phyloP scores from a whole-genome alignment of 2,797 vertebrate genomes.

The Acanthurus leucopareius region DNA sequence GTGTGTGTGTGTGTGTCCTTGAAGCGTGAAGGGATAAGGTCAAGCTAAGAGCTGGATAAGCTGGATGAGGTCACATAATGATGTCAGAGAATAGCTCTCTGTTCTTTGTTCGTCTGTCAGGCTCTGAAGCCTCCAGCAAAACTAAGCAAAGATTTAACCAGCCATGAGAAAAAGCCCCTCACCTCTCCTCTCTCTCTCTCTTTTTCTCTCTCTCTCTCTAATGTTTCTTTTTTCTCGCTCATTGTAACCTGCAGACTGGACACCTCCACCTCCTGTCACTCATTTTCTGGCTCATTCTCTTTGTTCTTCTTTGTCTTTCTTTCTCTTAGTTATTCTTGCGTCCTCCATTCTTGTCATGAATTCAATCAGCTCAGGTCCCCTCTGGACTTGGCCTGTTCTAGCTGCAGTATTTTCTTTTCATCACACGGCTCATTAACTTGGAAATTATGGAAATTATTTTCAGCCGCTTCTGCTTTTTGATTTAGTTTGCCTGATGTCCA shows the following conservation, averaged over 20 bases:
- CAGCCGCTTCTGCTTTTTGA: slow-evolving; percentile 31
- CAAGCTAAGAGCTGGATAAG: slow-evolving; percentile 7
- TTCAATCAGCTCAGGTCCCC: slow-evolving; percentile 28
- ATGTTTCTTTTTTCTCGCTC: background rate
- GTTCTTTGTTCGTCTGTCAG: slow-evolving; percentile 61
- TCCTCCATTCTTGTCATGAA: slow-evolving; percentile 27
- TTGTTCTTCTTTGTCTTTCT: background rate
- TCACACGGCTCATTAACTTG: slow-evolving; percentile 52
- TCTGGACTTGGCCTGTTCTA: slow-evolving; percentile 24
- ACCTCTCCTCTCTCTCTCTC: background rate
- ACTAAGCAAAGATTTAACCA: slow-evolving; percentile 55
- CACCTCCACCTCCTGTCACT: slow-evolving; percentile 15
- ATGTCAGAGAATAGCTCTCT: slow-evolving; percentile 49
- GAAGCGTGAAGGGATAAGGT: slow-evolving; percentile 16
- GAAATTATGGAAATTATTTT: slow-evolving; percentile 51
- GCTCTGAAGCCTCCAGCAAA: slow-evolving; percentile 57
- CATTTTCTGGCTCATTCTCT: background rate
- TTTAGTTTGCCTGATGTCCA: slow-evolving; percentile 30
- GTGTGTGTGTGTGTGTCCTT: background rate
- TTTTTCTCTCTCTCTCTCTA: background rate
- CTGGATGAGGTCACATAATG: slow-evolving; percentile 41
- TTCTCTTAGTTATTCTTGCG: slow-evolving; percentile 21
- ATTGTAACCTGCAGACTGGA: background rate
- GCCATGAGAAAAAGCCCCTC: slow-evolving; percentile 45
- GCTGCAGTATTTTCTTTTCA: slow-evolving; percentile 54